Percentiles rank a stretch among this genome's conserved stretches.
These are phyloP conservation scores for Tetranychus piercei DNA, from an alignment of 2,888 invertebrate species.

Conservation along the genomic window DNA sequence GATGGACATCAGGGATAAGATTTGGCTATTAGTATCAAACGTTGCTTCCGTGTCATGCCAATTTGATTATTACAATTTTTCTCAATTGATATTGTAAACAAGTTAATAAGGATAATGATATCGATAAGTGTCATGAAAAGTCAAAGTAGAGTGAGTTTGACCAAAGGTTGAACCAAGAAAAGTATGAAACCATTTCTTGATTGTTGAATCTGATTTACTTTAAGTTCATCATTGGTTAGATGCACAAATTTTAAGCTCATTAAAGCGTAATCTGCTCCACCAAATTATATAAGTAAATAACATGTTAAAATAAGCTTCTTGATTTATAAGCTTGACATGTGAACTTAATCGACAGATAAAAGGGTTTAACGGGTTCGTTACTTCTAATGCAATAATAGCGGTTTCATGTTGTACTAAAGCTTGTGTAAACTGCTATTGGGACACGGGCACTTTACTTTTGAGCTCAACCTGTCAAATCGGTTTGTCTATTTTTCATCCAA, in stretches of 20 bases:
- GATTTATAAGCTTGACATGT: not conserved
- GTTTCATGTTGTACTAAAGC: no score
- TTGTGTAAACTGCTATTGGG: not conserved
- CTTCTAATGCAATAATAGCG: not conserved
- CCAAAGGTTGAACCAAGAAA: no score
- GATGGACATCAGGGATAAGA: not conserved
- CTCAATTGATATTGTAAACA: not conserved
- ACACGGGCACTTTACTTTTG: not conserved
- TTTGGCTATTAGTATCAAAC: not conserved
- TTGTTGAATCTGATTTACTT: no score
- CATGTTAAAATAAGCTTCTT: not conserved
- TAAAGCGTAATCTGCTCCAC: not conserved
- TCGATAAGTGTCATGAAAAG: not conserved
- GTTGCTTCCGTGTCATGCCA: not conserved
- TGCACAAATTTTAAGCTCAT: not conserved
- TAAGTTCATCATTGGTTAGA: no score
- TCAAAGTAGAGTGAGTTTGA: not conserved
- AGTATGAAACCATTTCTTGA: no score
- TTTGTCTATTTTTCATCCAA: not conserved
- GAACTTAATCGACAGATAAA: not conserved
- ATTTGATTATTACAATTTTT: not conserved
- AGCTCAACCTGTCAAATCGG: not conserved
- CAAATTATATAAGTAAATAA: not conserved
- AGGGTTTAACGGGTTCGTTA: not conserved
- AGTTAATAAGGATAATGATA: not conserved